These are phyloP conservation scores for Dissostichus mawsoni DNA, from an alignment of 2,113 vertebrate genomes.

Conservation along the genomic window DNA sequence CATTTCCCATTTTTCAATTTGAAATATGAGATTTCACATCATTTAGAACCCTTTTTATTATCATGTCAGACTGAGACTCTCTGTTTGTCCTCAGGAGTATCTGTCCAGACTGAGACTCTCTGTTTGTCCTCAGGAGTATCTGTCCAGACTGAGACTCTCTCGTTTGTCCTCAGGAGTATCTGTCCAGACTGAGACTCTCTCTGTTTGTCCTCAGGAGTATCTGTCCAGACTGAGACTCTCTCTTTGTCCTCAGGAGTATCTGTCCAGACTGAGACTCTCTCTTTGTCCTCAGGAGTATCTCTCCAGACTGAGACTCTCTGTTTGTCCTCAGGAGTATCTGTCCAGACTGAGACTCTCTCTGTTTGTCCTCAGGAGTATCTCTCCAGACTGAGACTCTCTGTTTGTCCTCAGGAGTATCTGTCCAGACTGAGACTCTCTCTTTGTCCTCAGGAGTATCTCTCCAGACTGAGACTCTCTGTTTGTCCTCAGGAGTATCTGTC, in stretches of 20 bases:
- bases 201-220: constrained; percentile 86
- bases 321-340: constrained; percentile 90
- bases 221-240: constrained; percentile 87
- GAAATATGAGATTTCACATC: too few relatives aligned
- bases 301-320: constrained; percentile 84
- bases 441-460: constrained; percentile 91
- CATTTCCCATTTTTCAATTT: too few relatives aligned
- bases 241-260: constrained; percentile 88
- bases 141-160: constrained; percentile 63
- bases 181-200: too few relatives aligned
- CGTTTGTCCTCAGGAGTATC: constrained; percentile 89
- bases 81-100: constrained; percentile 88
- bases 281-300: constrained; percentile 90
- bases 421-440: constrained; percentile 85
- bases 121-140: constrained; percentile 88
- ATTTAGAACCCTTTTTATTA: too few relatives aligned
- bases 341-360: constrained; percentile 85
- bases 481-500: constrained; percentile 91
- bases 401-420: constrained; percentile 90
- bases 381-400: constrained; percentile 85
- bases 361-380: constrained; percentile 92
- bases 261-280: constrained; percentile 86
- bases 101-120: constrained; percentile 87
- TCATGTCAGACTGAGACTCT: too few relatives aligned
- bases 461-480: constrained; percentile 84